Evolutionary conservation across 2,113 vertebrate genomes (phyloP).

Genomic region (Galeopterus variegatus): DNA sequence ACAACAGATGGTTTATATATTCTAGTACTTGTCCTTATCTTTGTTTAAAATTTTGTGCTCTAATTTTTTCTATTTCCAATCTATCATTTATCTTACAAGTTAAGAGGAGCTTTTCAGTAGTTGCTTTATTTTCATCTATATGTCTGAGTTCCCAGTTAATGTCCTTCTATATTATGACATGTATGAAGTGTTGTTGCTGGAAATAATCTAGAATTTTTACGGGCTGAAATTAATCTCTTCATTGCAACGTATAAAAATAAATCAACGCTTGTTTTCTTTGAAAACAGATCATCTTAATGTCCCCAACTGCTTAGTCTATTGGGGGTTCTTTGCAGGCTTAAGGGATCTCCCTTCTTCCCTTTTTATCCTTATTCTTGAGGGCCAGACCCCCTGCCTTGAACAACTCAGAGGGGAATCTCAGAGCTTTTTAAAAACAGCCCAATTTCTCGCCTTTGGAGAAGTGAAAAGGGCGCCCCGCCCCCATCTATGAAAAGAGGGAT

Average conservation of each 20-base stretch:
- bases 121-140: neutral
- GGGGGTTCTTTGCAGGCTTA: neutral
- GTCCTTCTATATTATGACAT: neutral
- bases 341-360: neutral
- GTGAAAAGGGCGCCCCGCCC: conserved; percentile 77
- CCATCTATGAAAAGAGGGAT: conserved; percentile 63
- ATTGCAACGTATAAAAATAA: neutral
- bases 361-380: conserved; percentile 31
- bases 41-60: neutral
- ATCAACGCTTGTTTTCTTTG: conserved; percentile 14
- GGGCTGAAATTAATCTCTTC: neutral
- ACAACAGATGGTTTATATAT: neutral
- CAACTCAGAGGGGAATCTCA: conserved; percentile 60
- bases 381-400: conserved; percentile 69
- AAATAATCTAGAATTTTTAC: neutral
- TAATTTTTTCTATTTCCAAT: neutral
- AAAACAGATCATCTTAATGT: neutral
- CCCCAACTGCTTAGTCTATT: neutral
- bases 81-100: neutral
- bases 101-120: neutral
- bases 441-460: conserved; percentile 60
- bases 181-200: neutral
- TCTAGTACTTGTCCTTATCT: neutral
- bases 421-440: conserved; percentile 55
- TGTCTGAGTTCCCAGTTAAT: neutral